Base-by-base conservation (phyloP, 2,113 vertebrate genomes). In the Phalacrocorax brasilianus region DNA sequence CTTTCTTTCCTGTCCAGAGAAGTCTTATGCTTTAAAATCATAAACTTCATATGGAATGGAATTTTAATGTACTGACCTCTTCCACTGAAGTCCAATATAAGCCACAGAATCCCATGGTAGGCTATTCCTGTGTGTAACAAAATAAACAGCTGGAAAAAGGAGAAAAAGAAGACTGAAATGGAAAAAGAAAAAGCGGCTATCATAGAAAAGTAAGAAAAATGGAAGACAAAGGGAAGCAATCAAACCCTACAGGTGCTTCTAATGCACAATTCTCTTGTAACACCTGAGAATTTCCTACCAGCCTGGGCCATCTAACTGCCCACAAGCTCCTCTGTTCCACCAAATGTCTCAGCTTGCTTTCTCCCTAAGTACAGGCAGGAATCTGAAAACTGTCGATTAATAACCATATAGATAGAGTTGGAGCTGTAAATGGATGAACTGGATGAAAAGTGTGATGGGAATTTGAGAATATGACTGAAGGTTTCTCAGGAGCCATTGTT, bases 291-390 rank as follows among this genome's bases (percentile, higher is more conserved):
- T 35, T 73, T 76, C 49, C 33, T 55, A 56, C 40, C 58, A 79
- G 3, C 11, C 0, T 0, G 5, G n/a, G 12, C 67, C 71, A 63
- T n/a, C 24, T 63, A 70, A 67, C 49, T 0, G 1, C 8, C 28
- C 32, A 38, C 26, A 47, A 33, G 27, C 7, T 84, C 8, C 27
- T 33, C 68, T 27, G 20, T 59, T 79, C 23, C 62, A 75, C 11
- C 18, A 44, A 65, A 68, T n/a, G 21, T 56, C 33, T 61, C 59
- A 58, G 18, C 45, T 56, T 76, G 30, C 55, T 40, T 42, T 68
- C 63, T 80, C 21, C 27, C 21, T 9, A 45, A 14, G 70, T 52
- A 30, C 32, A 32, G 42, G 42, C 11, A 52, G 28, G 28, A 83
- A 62, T 44, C 33, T 75, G 72, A 61, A 73, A 92, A 61, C 21